Percentiles rank a stretch among this genome's conserved stretches.
Evolutionary conservation across 2,113 vertebrate genomes (phyloP).

Genomic region (Anguilla rostrata): DNA sequence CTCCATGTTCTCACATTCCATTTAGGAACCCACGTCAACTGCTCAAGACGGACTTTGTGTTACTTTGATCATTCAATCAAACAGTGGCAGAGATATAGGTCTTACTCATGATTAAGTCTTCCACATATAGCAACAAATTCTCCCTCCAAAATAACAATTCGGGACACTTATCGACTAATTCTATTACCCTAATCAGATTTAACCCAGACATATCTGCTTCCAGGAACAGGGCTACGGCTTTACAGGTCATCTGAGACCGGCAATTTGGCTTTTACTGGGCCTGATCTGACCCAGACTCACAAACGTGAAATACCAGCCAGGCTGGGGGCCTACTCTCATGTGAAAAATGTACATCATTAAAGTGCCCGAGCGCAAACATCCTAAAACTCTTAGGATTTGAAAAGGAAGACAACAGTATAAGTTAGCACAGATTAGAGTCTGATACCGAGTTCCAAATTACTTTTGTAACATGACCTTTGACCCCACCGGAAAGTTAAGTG

Average conservation of each 20-base stretch:
- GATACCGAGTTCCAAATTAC: background rate
- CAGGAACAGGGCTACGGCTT: conserved; percentile 52
- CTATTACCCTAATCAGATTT: conserved; percentile 56
- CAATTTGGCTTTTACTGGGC: conserved; percentile 56
- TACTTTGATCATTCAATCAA: background rate
- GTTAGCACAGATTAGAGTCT: background rate
- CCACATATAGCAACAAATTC: conserved; percentile 8
- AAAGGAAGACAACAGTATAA: background rate
- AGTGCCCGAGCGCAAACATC: conserved; percentile 32
- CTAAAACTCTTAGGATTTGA: background rate
- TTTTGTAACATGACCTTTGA: background rate
- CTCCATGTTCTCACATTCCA: background rate
- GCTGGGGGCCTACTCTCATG: conserved; percentile 37
- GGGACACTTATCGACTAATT: conserved; percentile 29
- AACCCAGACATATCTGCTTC: conserved; percentile 46
- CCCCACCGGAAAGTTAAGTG: background rate
- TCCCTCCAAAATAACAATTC: conserved; percentile 15
- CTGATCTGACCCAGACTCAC: conserved; percentile 50
- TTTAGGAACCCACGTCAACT: background rate
- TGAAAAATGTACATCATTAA: conserved; percentile 48
- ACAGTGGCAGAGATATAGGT: background rate
- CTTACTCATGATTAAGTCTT: background rate
- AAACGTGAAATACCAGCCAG: conserved; percentile 49
- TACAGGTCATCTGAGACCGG: conserved; percentile 62
- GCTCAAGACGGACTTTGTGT: background rate